These are phyloP conservation scores for Phrynosoma blainvillii DNA, from an alignment of 2,113 vertebrate species.

Conservation along the genomic window DNA sequence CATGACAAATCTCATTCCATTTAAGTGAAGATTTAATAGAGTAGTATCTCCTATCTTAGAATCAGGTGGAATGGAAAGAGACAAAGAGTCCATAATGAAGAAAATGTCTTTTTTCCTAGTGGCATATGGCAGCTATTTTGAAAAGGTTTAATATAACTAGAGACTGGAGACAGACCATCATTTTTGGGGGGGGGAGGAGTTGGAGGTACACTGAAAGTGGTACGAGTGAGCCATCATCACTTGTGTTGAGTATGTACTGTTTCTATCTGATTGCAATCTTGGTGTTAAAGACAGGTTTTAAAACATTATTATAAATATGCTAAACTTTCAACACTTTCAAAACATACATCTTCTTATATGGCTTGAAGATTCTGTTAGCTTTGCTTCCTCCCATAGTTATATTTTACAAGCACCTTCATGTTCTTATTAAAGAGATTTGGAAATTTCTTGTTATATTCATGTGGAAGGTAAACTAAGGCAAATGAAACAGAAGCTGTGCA, in stretches of 20 bases:
- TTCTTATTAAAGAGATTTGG: neutral
- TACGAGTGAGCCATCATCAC: neutral
- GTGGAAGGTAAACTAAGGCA: neutral
- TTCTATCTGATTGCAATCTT: neutral
- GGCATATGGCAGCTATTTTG: neutral
- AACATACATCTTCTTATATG: neutral
- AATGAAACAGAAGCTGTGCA: neutral
- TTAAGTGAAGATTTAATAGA: conserved; percentile 25
- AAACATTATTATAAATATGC: neutral
- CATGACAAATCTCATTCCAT: conserved; percentile 46
- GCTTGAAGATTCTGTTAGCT: neutral
- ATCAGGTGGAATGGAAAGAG: conserved; percentile 36
- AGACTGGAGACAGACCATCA: neutral
- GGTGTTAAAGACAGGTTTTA: neutral
- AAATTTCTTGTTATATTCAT: neutral
- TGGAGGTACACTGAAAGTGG: neutral
- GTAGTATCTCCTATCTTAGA: conserved; percentile 34
- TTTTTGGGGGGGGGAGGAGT: too few species aligned
- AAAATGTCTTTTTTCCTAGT: conserved; percentile 32
- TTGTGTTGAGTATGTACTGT: neutral
- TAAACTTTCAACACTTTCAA: neutral
- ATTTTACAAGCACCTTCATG: neutral
- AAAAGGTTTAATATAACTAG: neutral
- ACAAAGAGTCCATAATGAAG: conserved; percentile 26
- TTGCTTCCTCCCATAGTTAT: neutral